These are phyloP conservation scores for Grammomys surdaster DNA, from an alignment of 2,113 vertebrate genomes.

Conservation along the genomic window DNA sequence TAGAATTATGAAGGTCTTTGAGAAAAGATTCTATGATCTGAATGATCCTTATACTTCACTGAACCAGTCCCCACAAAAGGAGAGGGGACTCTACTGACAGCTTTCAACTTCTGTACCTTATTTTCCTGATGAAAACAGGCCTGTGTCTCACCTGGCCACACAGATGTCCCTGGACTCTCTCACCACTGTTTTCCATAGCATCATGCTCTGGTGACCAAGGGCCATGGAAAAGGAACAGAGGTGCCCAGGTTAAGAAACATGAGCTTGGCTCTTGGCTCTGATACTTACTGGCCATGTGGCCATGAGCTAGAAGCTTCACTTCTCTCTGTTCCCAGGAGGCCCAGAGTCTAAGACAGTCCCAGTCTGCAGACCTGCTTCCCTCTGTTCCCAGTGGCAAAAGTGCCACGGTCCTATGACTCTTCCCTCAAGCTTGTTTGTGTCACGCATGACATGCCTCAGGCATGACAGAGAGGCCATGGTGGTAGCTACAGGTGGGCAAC, in stretches of 20 bases:
- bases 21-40: not conserved
- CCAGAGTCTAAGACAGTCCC: not conserved
- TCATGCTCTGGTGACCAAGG: not conserved
- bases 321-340: not conserved
- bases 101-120: not conserved
- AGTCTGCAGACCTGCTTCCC: not conserved
- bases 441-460: not conserved
- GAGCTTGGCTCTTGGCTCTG: not conserved
- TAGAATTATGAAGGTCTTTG: not conserved
- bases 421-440: not conserved
- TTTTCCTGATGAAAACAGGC: not conserved
- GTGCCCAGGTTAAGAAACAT: not conserved
- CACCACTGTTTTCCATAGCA: not conserved
- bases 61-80: not conserved
- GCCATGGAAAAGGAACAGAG: not conserved
- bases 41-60: not conserved
- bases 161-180: not conserved
- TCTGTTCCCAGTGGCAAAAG: not conserved
- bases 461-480: not conserved
- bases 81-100: not conserved
- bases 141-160: rapidly evolving
- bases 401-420: conserved; percentile 7
- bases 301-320: not conserved
- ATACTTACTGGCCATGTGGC: too few species aligned
- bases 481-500: not conserved